phyloP scores from a whole-genome alignment of 2,113 vertebrate genomes.

The Gorsachius goisagi region DNA sequence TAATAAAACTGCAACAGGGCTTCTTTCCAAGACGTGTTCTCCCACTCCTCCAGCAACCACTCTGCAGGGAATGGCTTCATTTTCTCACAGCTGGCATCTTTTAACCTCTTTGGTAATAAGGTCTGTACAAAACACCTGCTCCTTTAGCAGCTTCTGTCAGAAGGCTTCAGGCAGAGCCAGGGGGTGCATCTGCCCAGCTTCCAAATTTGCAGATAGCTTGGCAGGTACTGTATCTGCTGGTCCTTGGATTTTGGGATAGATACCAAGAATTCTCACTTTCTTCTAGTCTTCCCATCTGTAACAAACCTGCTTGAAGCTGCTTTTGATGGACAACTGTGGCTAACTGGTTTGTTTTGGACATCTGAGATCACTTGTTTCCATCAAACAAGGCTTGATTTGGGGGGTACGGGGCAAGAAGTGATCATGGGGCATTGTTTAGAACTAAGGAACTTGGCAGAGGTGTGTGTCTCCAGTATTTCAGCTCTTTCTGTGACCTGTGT shows the following conservation, averaged over 20 bases:
- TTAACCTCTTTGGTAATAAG: background rate
- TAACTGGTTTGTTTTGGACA: background rate
- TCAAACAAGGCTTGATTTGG: background rate
- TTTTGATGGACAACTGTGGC: background rate
- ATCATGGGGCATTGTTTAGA: background rate
- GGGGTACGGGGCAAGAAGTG: fast-evolving
- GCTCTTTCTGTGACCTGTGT: background rate
- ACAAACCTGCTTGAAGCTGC: background rate
- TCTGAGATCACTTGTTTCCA: background rate
- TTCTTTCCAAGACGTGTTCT: background rate
- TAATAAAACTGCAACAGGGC: background rate
- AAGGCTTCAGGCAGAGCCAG: background rate
- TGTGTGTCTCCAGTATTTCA: background rate
- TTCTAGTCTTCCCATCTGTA: background rate
- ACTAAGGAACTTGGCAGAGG: background rate
- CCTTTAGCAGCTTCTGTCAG: background rate
- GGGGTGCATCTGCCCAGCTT: background rate
- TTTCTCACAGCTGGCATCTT: constrained; percentile 11
- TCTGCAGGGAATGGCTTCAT: background rate
- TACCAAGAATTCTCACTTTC: background rate
- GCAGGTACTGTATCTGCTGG: background rate
- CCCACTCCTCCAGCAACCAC: background rate
- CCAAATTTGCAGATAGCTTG: background rate
- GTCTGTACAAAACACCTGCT: constrained; percentile 3
- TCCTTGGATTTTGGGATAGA: background rate